Conservation (phyloP, 2,797 vertebrate genomes). For the Alcedo quadribrachys region DNA sequence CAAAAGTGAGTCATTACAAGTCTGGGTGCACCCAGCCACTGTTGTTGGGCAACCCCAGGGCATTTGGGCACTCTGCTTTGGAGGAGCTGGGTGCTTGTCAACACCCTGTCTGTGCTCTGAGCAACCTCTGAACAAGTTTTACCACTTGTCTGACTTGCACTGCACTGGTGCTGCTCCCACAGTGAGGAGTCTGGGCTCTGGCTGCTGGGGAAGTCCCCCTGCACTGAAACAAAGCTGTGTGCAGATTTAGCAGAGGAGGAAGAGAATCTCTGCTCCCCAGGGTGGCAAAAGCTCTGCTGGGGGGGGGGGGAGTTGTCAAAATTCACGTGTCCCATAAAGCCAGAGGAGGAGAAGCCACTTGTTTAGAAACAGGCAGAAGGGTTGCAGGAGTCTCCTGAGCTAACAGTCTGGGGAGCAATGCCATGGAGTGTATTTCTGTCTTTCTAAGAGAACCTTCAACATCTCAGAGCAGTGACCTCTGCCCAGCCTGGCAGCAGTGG, state of each 20-base stretch:
- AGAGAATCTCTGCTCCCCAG: neutral
- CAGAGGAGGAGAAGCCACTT: neutral
- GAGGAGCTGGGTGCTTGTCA: neutral
- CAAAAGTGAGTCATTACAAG: neutral
- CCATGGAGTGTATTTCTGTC: neutral
- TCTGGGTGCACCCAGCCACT: neutral
- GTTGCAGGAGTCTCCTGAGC: neutral
- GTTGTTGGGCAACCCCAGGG: neutral
- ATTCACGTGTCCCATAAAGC: neutral
- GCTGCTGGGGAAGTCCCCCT: neutral
- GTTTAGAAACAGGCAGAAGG: neutral
- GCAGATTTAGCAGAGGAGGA: neutral
- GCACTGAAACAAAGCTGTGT: neutral
- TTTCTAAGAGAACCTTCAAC: neutral
- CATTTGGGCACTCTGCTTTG: neutral
- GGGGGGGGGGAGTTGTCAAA: neutral
- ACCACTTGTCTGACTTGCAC: neutral
- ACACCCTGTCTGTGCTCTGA: neutral
- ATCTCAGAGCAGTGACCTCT: neutral
- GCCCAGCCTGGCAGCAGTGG: neutral
- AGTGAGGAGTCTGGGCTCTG: neutral
- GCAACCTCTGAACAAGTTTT: neutral
- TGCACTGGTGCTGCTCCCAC: neutral
- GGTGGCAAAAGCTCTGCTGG: neutral
- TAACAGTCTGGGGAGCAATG: neutral